Evolutionary conservation across 2,797 vertebrate species (phyloP).

Genomic region (Buphagus erythrorhynchus): DNA sequence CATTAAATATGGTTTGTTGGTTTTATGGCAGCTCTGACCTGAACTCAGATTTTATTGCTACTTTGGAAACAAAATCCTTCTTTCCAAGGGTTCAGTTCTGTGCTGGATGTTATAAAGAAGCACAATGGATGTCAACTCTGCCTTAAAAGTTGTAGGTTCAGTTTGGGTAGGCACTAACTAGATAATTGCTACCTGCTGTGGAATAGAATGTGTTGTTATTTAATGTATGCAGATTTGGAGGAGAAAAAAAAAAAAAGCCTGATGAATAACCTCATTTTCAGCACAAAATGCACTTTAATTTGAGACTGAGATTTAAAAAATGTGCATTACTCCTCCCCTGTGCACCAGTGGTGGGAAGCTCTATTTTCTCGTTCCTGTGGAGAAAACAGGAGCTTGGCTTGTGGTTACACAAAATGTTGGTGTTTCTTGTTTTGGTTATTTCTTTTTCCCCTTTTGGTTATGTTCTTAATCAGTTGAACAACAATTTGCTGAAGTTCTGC

Average conservation of each 20-base stretch:
- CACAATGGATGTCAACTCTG: background rate
- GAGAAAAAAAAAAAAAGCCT: background rate
- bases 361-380: background rate
- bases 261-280: background rate
- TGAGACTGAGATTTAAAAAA: background rate
- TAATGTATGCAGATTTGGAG: background rate
- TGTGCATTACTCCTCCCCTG: background rate
- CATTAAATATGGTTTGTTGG: background rate
- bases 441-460: fast-evolving
- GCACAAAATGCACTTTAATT: background rate
- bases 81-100: background rate
- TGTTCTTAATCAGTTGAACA: background rate
- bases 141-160: background rate
- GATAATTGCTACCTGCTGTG: background rate
- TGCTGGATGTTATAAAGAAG: background rate
- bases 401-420: background rate
- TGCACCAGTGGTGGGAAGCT: background rate
- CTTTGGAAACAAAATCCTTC: background rate
- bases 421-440: background rate
- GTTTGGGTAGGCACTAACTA: background rate
- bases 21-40: background rate
- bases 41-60: background rate
- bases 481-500: background rate
- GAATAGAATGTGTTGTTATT: background rate
- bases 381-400: background rate